phyloP scores from a whole-genome alignment of 2,888 invertebrate species.

The Tholera decimalis region DNA sequence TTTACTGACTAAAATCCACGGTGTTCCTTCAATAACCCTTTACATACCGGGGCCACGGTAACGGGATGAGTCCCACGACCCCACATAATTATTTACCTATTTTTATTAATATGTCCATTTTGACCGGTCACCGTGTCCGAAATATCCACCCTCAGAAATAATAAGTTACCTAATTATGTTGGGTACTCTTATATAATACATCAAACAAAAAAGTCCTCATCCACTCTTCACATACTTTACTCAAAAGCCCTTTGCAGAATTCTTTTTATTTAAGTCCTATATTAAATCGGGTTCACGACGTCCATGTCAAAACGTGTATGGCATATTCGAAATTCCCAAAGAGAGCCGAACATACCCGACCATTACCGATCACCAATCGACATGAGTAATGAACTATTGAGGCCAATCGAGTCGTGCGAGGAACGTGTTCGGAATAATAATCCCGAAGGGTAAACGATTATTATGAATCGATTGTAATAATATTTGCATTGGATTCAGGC shows the following conservation, averaged over 20 bases:
- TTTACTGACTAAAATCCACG: too few species aligned
- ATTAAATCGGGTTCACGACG: slow-evolving; percentile 53
- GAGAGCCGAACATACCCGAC: slow-evolving; percentile 50
- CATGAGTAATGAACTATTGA: slow-evolving; percentile 71
- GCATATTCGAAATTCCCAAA: slow-evolving; percentile 43
- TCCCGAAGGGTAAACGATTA: slow-evolving; percentile 51
- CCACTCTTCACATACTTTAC: slow-evolving; percentile 4
- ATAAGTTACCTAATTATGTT: not conserved
- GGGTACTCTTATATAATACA: not conserved
- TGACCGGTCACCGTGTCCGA: not conserved
- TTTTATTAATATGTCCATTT: too few species aligned
- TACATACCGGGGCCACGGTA: too few species aligned
- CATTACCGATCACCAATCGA: slow-evolving; percentile 61
- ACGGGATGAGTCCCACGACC: too few species aligned
- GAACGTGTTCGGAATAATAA: slow-evolving; percentile 62
- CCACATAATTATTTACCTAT: too few species aligned
- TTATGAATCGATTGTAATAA: slow-evolving; percentile 56
- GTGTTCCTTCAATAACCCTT: too few species aligned
- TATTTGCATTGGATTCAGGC: slow-evolving; percentile 41
- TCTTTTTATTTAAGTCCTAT: slow-evolving; percentile 42
- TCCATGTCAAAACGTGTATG: slow-evolving; percentile 42
- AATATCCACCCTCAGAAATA: not conserved
- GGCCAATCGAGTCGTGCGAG: slow-evolving; percentile 61
- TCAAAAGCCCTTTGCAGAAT: slow-evolving; percentile 25
- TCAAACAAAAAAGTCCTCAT: slow-evolving; percentile 19